Conservation (phyloP, 2,113 vertebrate species). For the Labrus mixtus region DNA sequence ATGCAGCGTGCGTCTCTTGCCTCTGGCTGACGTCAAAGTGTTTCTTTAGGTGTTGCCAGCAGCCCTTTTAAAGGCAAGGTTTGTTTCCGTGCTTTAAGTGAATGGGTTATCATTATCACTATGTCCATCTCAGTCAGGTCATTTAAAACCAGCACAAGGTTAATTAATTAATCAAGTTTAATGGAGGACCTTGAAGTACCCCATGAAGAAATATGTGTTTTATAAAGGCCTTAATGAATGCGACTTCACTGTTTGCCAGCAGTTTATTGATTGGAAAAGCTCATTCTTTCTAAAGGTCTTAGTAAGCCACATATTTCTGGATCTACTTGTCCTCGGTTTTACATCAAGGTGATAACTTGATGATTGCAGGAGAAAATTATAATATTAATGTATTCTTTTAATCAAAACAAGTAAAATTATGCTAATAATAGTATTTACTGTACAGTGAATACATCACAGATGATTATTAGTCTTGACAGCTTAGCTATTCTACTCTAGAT, state of each 20-base stretch:
- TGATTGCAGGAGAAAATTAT: neutral
- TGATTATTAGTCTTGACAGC: neutral
- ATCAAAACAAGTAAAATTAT: too few relatives aligned
- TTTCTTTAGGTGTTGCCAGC: constrained; percentile 57
- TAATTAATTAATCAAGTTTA: constrained; percentile 78
- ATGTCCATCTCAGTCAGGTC: constrained; percentile 62
- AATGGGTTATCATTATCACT: constrained; percentile 66
- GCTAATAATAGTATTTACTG: too few relatives aligned
- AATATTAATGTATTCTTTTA: neutral
- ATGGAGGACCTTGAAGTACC: constrained; percentile 66
- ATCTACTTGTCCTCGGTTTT: neutral
- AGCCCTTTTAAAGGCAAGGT: constrained; percentile 50
- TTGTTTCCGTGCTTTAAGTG: constrained; percentile 54
- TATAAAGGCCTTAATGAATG: constrained; percentile 70
- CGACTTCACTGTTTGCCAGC: constrained; percentile 62
- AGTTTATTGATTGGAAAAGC: constrained; percentile 71
- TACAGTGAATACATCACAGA: neutral
- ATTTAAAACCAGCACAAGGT: constrained; percentile 65
- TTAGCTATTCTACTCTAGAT: neutral
- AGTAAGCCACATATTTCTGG: constrained; percentile 13
- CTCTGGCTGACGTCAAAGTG: constrained; percentile 22
- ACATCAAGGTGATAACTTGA: neutral
- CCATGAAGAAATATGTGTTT: constrained; percentile 68
- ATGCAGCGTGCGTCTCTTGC: constrained; percentile 2
- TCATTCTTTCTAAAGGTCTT: constrained; percentile 59